Percentiles rank a stretch among this genome's conserved stretches.
Evolutionary conservation across 2,797 vertebrate genomes (phyloP).

Genomic region (Trachurus trachurus): DNA sequence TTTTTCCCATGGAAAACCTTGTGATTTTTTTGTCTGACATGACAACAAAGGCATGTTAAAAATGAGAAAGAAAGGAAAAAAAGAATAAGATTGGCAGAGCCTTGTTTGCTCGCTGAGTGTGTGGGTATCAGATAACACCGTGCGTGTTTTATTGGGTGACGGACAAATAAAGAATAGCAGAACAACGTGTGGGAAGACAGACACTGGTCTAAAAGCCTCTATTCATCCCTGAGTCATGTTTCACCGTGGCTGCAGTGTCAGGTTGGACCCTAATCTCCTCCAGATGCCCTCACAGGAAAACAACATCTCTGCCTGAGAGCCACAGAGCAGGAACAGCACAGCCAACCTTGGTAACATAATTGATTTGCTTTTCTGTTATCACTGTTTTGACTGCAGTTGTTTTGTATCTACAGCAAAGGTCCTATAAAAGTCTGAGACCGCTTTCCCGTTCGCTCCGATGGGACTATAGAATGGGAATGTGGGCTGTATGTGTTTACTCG

Average conservation of each 20-base stretch:
- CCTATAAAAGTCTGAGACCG: too few relatives aligned
- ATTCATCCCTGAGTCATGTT: slow-evolving; percentile 85
- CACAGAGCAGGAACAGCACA: slow-evolving; percentile 31
- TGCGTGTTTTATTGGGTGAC: slow-evolving; percentile 82
- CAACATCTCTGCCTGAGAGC: slow-evolving; percentile 37
- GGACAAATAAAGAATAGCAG: slow-evolving; percentile 83
- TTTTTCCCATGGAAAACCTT: neutral
- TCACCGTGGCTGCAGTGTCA: slow-evolving; percentile 80
- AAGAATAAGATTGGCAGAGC: slow-evolving; percentile 40
- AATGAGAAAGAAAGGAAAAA: slow-evolving; percentile 2
- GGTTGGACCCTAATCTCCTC: slow-evolving; percentile 81
- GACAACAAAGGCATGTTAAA: slow-evolving; percentile 31
- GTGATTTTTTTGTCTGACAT: neutral
- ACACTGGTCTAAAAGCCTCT: slow-evolving; percentile 75
- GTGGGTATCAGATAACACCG: slow-evolving; percentile 67
- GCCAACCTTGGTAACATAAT: slow-evolving; percentile 46
- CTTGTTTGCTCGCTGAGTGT: slow-evolving; percentile 46
- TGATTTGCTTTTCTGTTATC: slow-evolving; percentile 45
- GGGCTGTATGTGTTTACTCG: slow-evolving; percentile 5
- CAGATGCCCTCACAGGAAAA: slow-evolving; percentile 80
- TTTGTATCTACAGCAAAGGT: too few relatives aligned
- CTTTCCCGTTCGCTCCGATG: too few relatives aligned
- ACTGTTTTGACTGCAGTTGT: slow-evolving; percentile 18
- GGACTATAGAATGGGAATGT: too few relatives aligned
- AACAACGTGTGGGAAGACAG: slow-evolving; percentile 80